Conservation (phyloP, 2,113 vertebrate genomes). For the Rhodinocichla rosea region DNA sequence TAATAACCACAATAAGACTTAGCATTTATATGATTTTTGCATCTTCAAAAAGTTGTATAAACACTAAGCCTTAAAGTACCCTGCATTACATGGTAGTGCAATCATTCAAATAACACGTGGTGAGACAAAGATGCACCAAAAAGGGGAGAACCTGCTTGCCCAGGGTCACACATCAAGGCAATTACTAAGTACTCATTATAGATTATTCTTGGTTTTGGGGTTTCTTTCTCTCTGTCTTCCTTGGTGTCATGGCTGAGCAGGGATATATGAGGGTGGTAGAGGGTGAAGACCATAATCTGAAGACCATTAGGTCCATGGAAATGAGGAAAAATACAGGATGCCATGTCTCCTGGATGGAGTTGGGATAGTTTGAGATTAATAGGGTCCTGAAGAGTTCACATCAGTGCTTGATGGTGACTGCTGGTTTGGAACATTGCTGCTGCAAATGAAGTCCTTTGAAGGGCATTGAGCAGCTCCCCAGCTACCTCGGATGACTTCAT, state of each 20-base stretch:
- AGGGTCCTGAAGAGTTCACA: neutral
- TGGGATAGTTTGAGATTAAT: neutral
- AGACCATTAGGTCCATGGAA: neutral
- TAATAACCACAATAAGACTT: conserved; percentile 47
- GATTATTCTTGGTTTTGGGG: neutral
- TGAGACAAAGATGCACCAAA: neutral
- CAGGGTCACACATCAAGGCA: neutral
- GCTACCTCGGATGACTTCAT: neutral
- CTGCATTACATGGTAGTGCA: neutral
- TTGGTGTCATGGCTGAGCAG: neutral
- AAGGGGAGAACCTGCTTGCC: neutral
- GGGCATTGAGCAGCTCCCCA: neutral
- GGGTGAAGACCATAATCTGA: neutral
- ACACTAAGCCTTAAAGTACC: conserved; percentile 2
- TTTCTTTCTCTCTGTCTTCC: neutral
- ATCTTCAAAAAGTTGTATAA: conserved; percentile 24
- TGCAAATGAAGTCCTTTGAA: neutral
- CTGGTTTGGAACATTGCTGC: neutral
- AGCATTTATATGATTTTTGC: conserved; percentile 3
- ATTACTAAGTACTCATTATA: neutral
- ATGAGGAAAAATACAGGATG: neutral
- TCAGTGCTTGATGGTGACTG: neutral
- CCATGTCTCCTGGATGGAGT: neutral
- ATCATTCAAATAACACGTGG: neutral
- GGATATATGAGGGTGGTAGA: neutral